These are phyloP conservation scores for Anas acuta DNA, from an alignment of 2,797 vertebrate species.

Conservation along the genomic window DNA sequence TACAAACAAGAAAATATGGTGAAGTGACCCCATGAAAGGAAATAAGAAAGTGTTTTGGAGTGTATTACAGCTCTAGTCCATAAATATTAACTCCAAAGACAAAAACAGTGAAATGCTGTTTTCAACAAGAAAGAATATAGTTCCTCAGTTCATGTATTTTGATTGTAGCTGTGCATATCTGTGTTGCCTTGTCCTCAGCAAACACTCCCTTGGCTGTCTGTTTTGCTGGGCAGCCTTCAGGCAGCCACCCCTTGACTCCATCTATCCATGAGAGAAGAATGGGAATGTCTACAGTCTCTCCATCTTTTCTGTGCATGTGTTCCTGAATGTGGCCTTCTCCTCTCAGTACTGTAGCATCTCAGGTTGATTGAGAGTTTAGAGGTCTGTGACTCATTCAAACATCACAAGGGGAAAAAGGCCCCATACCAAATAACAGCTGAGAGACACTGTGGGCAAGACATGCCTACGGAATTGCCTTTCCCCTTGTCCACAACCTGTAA, in stretches of 20 bases:
- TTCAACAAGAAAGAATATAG: neutral
- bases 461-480: neutral
- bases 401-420: neutral
- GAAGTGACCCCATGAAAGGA: neutral
- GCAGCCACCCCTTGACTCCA: neutral
- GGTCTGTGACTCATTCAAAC: neutral
- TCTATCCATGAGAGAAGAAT: neutral
- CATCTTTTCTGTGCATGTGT: neutral
- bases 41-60: neutral
- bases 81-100: constrained; percentile 2
- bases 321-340: neutral
- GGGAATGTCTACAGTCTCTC: neutral
- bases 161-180: neutral
- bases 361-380: neutral
- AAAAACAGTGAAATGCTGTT: neutral
- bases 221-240: neutral
- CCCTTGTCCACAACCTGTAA: neutral
- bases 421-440: neutral
- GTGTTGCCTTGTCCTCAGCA: neutral
- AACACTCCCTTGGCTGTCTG: neutral
- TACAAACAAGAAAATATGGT: neutral
- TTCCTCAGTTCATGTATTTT: neutral
- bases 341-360: neutral
- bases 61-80: neutral
- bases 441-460: neutral